Evolutionary conservation across 2,888 invertebrate genomes (phyloP).

Genomic region (Sarcophaga rosellei): DNA sequence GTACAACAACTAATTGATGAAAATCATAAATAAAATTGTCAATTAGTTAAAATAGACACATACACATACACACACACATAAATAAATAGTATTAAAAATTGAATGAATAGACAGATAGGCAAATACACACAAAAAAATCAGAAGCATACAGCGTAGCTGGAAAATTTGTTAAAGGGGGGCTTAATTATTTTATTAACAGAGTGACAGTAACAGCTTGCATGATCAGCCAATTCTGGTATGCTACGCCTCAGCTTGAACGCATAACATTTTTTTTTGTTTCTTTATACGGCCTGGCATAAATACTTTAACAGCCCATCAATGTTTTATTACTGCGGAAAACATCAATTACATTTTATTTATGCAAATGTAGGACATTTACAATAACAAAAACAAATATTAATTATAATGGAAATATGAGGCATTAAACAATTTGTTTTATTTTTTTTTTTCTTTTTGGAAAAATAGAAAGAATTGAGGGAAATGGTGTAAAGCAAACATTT

Average conservation of each 20-base stretch:
- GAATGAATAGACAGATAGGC: not conserved
- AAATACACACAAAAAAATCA: not conserved
- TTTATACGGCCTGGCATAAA: not conserved
- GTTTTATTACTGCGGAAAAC: conserved; percentile 54
- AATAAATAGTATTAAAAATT: not conserved
- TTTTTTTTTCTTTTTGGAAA: no score
- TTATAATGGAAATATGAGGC: not conserved
- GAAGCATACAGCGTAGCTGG: not conserved
- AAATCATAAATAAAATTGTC: conserved; percentile 58
- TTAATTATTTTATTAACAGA: no score
- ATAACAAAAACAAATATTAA: not conserved
- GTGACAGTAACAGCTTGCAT: no score
- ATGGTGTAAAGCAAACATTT: no score
- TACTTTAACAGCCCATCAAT: conserved; percentile 26
- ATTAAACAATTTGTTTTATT: not conserved
- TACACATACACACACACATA: not conserved
- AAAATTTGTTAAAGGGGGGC: not conserved
- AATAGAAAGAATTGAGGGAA: not conserved
- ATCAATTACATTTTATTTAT: conserved; percentile 42
- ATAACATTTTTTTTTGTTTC: not conserved
- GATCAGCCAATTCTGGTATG: not conserved
- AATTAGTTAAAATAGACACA: conserved; percentile 37
- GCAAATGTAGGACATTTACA: conserved; percentile 12
- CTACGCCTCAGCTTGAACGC: not conserved
- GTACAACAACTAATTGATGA: conserved; percentile 55